Evolutionary conservation across 2,888 invertebrate species (phyloP).

Genomic region (Epinotia ramella): DNA sequence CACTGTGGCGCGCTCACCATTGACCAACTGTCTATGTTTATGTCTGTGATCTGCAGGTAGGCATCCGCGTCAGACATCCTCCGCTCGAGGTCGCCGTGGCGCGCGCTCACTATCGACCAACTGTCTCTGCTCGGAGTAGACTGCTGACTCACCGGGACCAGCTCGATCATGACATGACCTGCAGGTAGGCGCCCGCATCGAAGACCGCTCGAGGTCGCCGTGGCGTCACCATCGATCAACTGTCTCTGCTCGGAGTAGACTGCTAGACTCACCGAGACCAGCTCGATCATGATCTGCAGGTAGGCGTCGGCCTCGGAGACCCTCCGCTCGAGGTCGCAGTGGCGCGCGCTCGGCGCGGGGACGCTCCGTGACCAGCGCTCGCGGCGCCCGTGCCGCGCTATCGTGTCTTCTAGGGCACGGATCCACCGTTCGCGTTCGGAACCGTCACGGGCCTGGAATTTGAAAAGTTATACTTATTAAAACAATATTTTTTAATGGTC

Average conservation of each 20-base stretch:
- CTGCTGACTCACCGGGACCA: neutral
- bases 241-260: conserved; percentile 91
- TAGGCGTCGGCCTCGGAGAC: conserved; percentile 98
- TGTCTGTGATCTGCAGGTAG: conserved; percentile 9
- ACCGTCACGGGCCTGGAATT: conserved; percentile 96
- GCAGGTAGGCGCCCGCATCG: conserved; percentile 97
- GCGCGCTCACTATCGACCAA: neutral
- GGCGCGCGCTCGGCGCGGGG: conserved; percentile 72
- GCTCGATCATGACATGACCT: conserved; percentile 8
- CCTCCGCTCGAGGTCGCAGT: conserved; percentile 93
- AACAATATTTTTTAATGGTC: neutral
- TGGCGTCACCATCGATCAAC: conserved; percentile 58
- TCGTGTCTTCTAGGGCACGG: conserved; percentile 96
- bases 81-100: neutral
- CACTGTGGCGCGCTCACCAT: conserved; percentile 72
- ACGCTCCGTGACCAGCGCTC: conserved; percentile 80
- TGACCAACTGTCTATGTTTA: conserved; percentile 75
- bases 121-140: neutral
- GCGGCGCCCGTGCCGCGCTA: conserved; percentile 89
- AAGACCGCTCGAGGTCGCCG: conserved; percentile 93
- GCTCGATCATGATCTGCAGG: conserved; percentile 97
- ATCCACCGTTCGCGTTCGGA: conserved; percentile 99
- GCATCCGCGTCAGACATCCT: neutral
- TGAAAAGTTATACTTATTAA: conserved; percentile 57
- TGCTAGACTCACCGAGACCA: conserved; percentile 88